Evolutionary conservation across 2,888 invertebrate genomes (phyloP), one percentile per base, ranked within the genome.

Genomic region (Volucella inflata): DNA sequence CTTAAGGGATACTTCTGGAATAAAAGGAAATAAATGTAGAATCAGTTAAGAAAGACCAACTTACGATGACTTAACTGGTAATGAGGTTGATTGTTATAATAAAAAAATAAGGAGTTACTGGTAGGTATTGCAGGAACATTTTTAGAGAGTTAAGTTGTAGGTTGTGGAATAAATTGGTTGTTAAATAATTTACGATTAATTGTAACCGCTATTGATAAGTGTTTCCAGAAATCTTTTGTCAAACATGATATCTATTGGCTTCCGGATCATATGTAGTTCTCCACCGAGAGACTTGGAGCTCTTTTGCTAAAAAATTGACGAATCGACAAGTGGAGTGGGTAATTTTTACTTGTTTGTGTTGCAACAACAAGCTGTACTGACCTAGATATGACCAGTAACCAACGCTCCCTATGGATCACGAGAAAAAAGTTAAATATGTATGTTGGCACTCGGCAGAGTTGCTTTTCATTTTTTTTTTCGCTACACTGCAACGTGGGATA

Each of bases 1-100:
- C 65, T 80, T 65, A 48, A 50, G 48, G 68, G 76, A 70, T 40
- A 51, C 16, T 67, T 48, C 42, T 30, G 6, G 64, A 76, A 85
- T 85, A 85, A 85, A 81, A 85, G 72, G 51, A 85, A 87, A 87
- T 87, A 82, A 82, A 87, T 87, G 87, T 78, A 38, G 64, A 87
- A 87, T 87, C 87, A 87, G 87, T 87, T 87, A 87, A 87, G 87
- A 82, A 62, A 59, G 65, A 74, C 74, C 59, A 78, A 67, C 76
- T 72, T 44, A 36, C 57, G 57, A 57, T 40, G 67, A 68, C 81
- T 72, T 72, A 77, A 64, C 77, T 55, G 62, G 62, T 81, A 85
- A 85, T 81, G 85, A 81, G 81, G 85, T 81, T 77, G 81, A 81
- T 85, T 85, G 85, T 72, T 57, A 74, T 68, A 68, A 16, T 74